A percentile compares a stretch with the other conserved stretches of the same genome.
phyloP scores from a whole-genome alignment of 1,140 invertebrate species.

The Triops longicaudatus region DNA sequence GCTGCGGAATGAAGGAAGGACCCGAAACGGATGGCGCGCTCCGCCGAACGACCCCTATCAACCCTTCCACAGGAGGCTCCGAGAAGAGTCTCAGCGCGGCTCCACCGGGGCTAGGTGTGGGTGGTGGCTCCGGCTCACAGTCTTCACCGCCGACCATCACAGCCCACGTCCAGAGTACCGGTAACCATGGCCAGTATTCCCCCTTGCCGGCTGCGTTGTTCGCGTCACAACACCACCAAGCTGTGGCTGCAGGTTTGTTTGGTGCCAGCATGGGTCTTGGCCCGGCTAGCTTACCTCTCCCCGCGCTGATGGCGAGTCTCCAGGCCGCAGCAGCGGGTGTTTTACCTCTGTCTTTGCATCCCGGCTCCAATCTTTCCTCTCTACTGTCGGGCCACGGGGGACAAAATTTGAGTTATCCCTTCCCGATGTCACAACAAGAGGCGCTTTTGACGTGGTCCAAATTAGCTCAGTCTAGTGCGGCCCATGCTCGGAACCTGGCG shows the following conservation, averaged over 20 bases:
- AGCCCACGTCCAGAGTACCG: background rate
- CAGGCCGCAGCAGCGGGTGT: constrained; percentile 26
- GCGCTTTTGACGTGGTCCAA: constrained; percentile 26
- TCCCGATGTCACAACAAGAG: constrained; percentile 25
- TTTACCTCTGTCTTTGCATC: constrained; percentile 17
- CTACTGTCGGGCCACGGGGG: constrained; percentile 1
- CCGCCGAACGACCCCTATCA: constrained; percentile 15
- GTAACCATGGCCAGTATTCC: background rate
- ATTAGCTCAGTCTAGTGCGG: constrained; percentile 22
- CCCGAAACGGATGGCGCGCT: constrained; percentile 18
- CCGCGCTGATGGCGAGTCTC: constrained; percentile 29
- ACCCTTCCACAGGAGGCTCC: constrained; percentile 18
- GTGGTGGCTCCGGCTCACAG: background rate
- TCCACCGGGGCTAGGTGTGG: background rate
- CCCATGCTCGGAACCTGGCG: constrained; percentile 18
- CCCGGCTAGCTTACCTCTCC: constrained; percentile 16
- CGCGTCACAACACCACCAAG: constrained; percentile 21
- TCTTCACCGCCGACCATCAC: background rate
- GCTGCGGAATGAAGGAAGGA: constrained; percentile 22
- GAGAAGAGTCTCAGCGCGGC: constrained; percentile 20
- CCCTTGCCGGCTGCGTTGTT: background rate
- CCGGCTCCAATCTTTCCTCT: background rate
- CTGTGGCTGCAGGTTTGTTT: constrained; percentile 25
- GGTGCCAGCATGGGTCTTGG: constrained; percentile 24
- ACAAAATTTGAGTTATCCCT: constrained; percentile 15